These are phyloP conservation scores for Sympetrum striolatum DNA, from an alignment of 2,888 invertebrate genomes.

Conservation along the genomic window DNA sequence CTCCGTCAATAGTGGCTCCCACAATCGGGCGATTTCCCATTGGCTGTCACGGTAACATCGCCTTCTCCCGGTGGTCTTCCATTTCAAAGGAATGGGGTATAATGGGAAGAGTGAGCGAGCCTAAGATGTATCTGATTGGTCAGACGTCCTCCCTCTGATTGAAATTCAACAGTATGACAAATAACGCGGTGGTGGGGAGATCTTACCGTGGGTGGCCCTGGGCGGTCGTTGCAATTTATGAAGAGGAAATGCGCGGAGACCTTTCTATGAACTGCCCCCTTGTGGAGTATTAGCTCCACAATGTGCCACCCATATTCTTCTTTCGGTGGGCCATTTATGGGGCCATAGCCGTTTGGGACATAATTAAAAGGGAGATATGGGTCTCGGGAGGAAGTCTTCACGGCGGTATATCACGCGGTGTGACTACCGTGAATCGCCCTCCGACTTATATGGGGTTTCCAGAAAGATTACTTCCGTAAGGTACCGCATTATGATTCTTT, in stretches of 20 bases:
- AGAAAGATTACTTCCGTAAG: too few species aligned
- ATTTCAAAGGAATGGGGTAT: not conserved
- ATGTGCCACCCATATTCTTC: conserved; percentile 44
- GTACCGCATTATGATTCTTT: too few species aligned
- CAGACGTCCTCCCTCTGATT: not conserved
- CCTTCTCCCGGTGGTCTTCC: not conserved
- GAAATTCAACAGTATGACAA: conserved; percentile 37
- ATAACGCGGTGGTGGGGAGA: conserved; percentile 47
- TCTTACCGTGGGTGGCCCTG: conserved; percentile 44
- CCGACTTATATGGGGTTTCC: too few species aligned
- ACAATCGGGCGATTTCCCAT: not conserved
- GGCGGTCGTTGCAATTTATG: conserved; percentile 47
- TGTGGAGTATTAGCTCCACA: conserved; percentile 13
- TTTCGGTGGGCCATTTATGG: not conserved
- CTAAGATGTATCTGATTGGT: not conserved
- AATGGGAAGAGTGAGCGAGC: not conserved
- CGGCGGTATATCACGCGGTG: too few species aligned
- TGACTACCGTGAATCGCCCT: too few species aligned
- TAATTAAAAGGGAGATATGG: too few species aligned
- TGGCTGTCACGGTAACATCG: not conserved
- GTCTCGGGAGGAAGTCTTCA: too few species aligned
- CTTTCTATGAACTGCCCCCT: conserved; percentile 47
- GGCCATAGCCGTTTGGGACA: not conserved
- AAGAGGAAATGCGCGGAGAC: conserved; percentile 50
- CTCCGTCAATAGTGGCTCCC: not conserved